These are phyloP conservation scores for Scelioninae gen. 2 DNA, from an alignment of 2,888 invertebrate species.

Conservation along the genomic window DNA sequence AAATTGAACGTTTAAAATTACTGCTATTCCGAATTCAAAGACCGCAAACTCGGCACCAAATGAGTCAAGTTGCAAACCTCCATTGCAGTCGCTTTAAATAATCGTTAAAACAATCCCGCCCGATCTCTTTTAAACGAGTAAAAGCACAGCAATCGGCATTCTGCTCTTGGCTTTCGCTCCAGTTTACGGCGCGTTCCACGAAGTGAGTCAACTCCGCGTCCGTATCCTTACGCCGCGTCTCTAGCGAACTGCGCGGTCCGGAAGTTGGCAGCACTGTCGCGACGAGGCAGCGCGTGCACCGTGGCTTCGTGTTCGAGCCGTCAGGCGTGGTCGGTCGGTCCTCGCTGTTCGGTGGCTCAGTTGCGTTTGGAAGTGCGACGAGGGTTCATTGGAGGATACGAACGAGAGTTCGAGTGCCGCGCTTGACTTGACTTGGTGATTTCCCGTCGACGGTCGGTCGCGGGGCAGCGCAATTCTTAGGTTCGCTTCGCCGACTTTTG, in stretches of 20 bases:
- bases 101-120: too few species aligned
- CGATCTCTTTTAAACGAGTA: too few species aligned
- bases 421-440: conserved; percentile 4
- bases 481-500: background rate
- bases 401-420: conserved; percentile 13
- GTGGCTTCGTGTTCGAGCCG: conserved; percentile 3
- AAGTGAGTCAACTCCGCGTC: too few species aligned
- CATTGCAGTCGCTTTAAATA: too few species aligned
- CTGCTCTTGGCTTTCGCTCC: too few species aligned
- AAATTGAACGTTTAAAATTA: too few species aligned
- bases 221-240: too few species aligned
- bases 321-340: conserved; percentile 25
- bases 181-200: too few species aligned
- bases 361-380: conserved; percentile 11
- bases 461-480: background rate
- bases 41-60: too few species aligned
- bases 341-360: background rate
- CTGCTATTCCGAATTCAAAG: too few species aligned
- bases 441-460: conserved; percentile 11
- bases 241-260: background rate
- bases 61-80: too few species aligned
- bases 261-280: background rate
- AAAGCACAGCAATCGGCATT: too few species aligned
- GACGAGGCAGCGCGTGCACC: background rate
- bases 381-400: background rate